Evolutionary conservation across 2,113 vertebrate species (phyloP), one percentile per base, ranked within the genome.

Genomic region (Gulo gulo): DNA sequence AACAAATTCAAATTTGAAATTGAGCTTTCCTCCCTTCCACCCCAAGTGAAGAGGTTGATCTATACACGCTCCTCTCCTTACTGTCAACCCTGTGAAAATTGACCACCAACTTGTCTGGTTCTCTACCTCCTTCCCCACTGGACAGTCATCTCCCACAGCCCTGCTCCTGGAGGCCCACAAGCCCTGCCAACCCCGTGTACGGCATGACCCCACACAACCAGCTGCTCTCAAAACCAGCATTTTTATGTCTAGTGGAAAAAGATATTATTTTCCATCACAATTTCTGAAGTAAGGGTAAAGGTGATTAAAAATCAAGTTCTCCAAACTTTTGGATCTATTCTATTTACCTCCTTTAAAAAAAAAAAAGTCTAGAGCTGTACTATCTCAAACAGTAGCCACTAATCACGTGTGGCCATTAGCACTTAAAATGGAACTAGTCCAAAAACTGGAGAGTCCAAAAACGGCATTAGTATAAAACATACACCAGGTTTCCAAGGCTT

Each of bases 401-500:
- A 95, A 4, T 8, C 36, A 79, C 52, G 63, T 34, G 18, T 47
- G 36, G 63, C 21, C 59, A 78, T 29, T 0, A 81, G 31, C n/a
- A 78, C n/a, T 80, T 80, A 69, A 91, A 79, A 93, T 20, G 16
- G 26, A 29, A 7, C 29, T 61, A 55, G 3, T 31, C 24, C 71
- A 39, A 76, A 93, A 45, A 45, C 13, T 2, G 73, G 61, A 34
- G 63, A 55, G 2, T n/a, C 24, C 71, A 39, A 76, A 91, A 76
- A 47, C 4, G 39, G 24, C 83, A 2, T n/a, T 82, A 24, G 34
- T 63, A 29, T 26, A 61, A 91, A 95, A 55, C 31, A 52, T 6
- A 93, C 16, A 90, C 4, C 74, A 90, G 21, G 88, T 63, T 91
- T 97, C 34, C 5, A 96, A 96, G 63, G 57, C 50, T 80, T 73